Evolutionary conservation across 1,140 invertebrate genomes (phyloP), one percentile per base, ranked within the genome.

Genomic region (Brevipalpus yothersi): DNA sequence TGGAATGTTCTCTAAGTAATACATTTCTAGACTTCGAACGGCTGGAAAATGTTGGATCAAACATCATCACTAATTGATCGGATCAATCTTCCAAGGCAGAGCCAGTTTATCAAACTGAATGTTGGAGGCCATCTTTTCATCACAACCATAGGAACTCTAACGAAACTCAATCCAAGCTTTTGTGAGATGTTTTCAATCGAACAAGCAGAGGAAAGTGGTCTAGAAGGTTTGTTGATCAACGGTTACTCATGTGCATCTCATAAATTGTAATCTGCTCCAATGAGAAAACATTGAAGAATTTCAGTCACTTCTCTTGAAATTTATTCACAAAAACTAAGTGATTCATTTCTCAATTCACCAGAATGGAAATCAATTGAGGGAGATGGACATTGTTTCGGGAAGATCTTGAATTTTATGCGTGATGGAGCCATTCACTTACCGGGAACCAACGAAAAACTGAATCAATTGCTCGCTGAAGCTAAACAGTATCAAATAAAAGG

Each of bases 71-170:
- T n/a, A n/a, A n/a, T n/a, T n/a, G n/a, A n/a, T n/a, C n/a, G n/a
- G n/a, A n/a, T n/a, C n/a, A n/a, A n/a, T n/a, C n/a, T n/a, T n/a
- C n/a, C n/a, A n/a, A n/a, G n/a, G n/a, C n/a, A 43, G 15, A 89
- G 85, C 10, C 84, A 92, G 68, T 91, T 91, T 74, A 85, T 91
- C 3, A 77, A 97, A 73, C 72, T 98, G 58, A 97, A 97, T 76
- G 86, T 98, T 66, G 93, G 93, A 64, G 93, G 93, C 19, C 69
- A 78, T 77, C 67, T 93, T 77, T 78, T 86, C 77, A 86, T 86
- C 65, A 97, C 93, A 7, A 97, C 93, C 0, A 89, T 96, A 69
- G 88, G 87, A 41, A 98, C 94, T 15, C 74, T 43, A 8, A 43
- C 42, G 42, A 43, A 43, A 43, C 15, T 43, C 15, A 15, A 43